phyloP scores from a whole-genome alignment of 2,797 vertebrate genomes.

The Rhynchotus rufescens region DNA sequence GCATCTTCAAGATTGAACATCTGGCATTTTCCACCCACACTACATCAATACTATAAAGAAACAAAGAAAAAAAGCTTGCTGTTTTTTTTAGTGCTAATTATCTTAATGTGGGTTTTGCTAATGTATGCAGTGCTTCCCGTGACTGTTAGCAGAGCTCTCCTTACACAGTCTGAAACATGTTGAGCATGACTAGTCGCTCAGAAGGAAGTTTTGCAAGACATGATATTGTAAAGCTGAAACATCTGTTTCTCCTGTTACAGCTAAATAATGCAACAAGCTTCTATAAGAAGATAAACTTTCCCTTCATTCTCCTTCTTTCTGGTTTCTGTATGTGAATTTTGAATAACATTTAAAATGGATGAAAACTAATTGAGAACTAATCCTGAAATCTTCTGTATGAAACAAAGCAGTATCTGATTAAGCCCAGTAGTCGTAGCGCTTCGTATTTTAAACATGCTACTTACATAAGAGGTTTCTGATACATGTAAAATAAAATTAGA shows the following conservation, averaged over 20 bases:
- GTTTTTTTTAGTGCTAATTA: conserved; percentile 50
- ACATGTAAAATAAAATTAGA: background rate
- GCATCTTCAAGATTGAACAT: conserved; percentile 47
- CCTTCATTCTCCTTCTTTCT: background rate
- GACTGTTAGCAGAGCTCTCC: conserved; percentile 43
- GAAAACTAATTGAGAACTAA: background rate
- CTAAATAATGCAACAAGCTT: background rate
- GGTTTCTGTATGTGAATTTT: background rate
- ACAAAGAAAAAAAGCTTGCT: background rate
- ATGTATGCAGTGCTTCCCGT: conserved; percentile 35
- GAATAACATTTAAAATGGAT: background rate
- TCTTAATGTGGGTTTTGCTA: conserved; percentile 53
- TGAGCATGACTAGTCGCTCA: conserved; percentile 10
- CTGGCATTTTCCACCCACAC: conserved; percentile 52
- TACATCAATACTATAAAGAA: conserved; percentile 61
- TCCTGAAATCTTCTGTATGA: background rate
- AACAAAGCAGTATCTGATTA: background rate
- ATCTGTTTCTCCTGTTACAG: conserved; percentile 44
- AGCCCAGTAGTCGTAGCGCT: background rate
- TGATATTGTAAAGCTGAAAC: conserved; percentile 50
- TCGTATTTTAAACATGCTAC: background rate
- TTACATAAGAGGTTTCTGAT: background rate
- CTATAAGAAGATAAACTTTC: conserved; percentile 14
- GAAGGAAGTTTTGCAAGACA: conserved; percentile 59
- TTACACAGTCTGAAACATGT: conserved; percentile 49